Evolutionary conservation across 2,888 invertebrate species (phyloP).

Genomic region (Cheilosia variabilis): DNA sequence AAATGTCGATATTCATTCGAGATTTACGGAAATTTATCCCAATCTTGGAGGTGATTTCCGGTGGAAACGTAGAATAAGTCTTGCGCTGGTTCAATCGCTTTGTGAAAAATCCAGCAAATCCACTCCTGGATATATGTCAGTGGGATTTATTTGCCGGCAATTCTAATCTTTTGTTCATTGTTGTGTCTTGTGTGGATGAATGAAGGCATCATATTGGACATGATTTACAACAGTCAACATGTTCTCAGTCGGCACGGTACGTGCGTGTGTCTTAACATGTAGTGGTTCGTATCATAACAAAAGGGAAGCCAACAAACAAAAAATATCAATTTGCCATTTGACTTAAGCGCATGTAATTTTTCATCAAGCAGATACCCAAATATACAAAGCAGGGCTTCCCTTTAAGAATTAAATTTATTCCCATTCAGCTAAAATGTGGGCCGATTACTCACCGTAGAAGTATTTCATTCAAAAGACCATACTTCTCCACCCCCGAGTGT

Average conservation of each 20-base stretch:
- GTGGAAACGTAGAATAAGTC: no score
- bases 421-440: constrained; percentile 29
- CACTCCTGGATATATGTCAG: constrained; percentile 20
- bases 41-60: no score
- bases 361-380: constrained; percentile 34
- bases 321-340: constrained; percentile 64
- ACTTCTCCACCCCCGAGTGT: not conserved
- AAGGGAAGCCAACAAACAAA: constrained; percentile 30
- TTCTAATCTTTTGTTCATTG: constrained; percentile 67
- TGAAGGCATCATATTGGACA: constrained; percentile 41
- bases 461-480: no score
- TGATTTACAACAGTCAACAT: constrained; percentile 65
- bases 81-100: no score
- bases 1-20: no score
- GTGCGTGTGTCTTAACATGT: constrained; percentile 39
- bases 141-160: constrained; percentile 63
- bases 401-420: constrained; percentile 40
- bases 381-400: constrained; percentile 23
- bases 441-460: constrained; percentile 25
- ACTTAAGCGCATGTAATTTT: constrained; percentile 50
- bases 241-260: not conserved
- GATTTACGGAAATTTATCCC: no score
- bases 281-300: constrained; percentile 2
- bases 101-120: not conserved
- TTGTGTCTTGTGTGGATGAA: constrained; percentile 64